Percentiles rank a stretch among this genome's conserved stretches.
Evolutionary conservation across 2,113 vertebrate genomes (phyloP).

Genomic region (Sylvilagus bachmani): DNA sequence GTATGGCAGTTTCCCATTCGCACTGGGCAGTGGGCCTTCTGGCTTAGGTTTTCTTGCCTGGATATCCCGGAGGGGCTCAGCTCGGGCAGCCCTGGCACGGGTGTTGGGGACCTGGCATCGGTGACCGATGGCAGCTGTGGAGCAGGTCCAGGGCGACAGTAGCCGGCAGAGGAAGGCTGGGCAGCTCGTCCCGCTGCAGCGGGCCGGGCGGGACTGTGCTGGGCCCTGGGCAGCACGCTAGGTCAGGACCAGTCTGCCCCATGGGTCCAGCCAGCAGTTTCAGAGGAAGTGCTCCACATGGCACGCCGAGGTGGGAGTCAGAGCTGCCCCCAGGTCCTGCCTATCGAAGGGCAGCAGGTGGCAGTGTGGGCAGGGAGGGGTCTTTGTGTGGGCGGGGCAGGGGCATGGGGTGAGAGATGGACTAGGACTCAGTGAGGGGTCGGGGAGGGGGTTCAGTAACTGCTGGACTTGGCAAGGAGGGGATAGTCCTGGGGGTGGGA

Average conservation of each 20-base stretch:
- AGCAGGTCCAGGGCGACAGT: neutral
- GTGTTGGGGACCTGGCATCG: neutral
- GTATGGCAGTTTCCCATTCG: neutral
- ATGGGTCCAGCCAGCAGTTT: neutral
- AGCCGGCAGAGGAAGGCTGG: neutral
- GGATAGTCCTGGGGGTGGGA: neutral
- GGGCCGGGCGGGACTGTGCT: neutral
- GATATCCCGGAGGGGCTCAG: neutral
- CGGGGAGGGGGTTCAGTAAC: neutral
- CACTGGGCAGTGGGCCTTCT: neutral
- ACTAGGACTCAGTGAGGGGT: neutral
- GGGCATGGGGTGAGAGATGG: neutral
- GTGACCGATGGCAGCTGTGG: neutral
- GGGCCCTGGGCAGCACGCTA: neutral
- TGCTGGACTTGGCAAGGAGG: neutral
- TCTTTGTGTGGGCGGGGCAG: neutral
- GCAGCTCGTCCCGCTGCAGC: neutral
- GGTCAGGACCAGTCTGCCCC: neutral
- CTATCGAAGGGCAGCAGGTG: neutral
- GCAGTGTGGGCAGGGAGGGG: neutral
- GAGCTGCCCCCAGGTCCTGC: neutral
- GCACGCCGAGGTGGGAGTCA: neutral
- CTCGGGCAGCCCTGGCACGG: neutral
- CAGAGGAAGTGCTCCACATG: neutral
- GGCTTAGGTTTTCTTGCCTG: conserved; percentile 7